These are phyloP conservation scores for Oedothorax gibbosus DNA, from an alignment of 1,140 invertebrate species.

Conservation along the genomic window DNA sequence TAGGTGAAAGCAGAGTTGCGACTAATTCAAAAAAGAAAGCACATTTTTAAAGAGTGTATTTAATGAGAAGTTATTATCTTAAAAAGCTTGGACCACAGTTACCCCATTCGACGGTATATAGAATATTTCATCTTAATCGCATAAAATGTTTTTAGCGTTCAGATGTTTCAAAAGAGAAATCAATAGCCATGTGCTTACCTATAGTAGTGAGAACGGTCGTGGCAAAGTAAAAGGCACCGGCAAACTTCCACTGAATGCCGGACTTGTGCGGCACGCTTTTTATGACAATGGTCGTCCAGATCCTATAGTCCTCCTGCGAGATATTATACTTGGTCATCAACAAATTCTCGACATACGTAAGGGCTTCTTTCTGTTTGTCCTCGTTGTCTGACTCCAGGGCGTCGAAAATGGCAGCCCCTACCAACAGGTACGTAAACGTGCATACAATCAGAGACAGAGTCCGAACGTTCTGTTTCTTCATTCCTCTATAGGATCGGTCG, in stretches of 20 bases:
- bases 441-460: constrained; percentile 98
- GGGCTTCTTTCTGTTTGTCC: constrained; percentile 83
- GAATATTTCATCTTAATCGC: too few species aligned
- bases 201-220: constrained; percentile 98
- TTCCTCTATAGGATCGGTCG: constrained; percentile 67
- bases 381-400: constrained; percentile 97
- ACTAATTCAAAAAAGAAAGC: too few species aligned
- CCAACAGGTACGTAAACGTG: constrained; percentile 98
- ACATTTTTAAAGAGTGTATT: too few species aligned
- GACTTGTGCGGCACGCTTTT: constrained; percentile 97
- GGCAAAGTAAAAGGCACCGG: constrained; percentile 98
- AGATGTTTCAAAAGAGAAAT: too few species aligned
- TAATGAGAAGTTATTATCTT: too few species aligned
- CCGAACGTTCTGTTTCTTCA: constrained; percentile 99
- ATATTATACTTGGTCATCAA: constrained; percentile 94
- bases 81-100: too few species aligned
- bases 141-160: too few species aligned
- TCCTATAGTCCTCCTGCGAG: constrained; percentile 88
- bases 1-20: too few species aligned
- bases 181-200: constrained; percentile 73
- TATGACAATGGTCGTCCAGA: constrained; percentile 94
- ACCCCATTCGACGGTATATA: too few species aligned
- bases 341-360: constrained; percentile 74
- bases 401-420: constrained; percentile 99
- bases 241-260: constrained; percentile 97